Evolutionary conservation across 2,113 vertebrate genomes (phyloP), one percentile per base, ranked within the genome.

Genomic region (Cottus gobio): DNA sequence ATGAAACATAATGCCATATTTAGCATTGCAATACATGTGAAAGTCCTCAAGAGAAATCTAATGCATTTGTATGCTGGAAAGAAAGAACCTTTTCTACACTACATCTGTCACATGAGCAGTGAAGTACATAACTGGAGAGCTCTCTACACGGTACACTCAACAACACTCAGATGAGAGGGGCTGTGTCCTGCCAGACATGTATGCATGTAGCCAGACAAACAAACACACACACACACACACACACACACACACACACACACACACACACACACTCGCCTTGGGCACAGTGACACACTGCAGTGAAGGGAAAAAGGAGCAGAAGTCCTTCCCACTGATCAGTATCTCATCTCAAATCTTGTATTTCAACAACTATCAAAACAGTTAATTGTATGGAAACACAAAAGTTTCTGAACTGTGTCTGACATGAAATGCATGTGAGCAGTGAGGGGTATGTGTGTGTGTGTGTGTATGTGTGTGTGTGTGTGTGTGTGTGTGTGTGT

Each of bases 151-250:
- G n/a, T n/a, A n/a, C n/a, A 46, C 11, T 65, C 16, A 15, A 50
- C 44, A 63, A 66, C 71, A 70, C 48, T 57, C 28, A 16, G 31
- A 46, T 52, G 42, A 78, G 52, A 69, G 61, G 54, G 31, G 7
- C 62, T 62, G 56, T 86, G 73, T 61, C 66, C 20, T 63, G 57
- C n/a, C n/a, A n/a, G n/a, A n/a, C n/a, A n/a, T n/a, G n/a, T n/a
- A n/a, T n/a, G n/a, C n/a, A n/a, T n/a, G n/a, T n/a, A n/a, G n/a
- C n/a, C n/a, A n/a, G 58, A 46, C 69, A 77, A 61, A 71, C 61
- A 64, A 77, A 60, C 31, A 71, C 73, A 75, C 13, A 80, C 64
- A 71, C 71, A 69, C 64, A 39, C 44, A 64, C 76, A 80, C 3
- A 75, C 72, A 70, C 62, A 69, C 69, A 37, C 44, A 64, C 76